Conservation (phyloP, 2,113 vertebrate genomes). For the Tor tambroides region DNA sequence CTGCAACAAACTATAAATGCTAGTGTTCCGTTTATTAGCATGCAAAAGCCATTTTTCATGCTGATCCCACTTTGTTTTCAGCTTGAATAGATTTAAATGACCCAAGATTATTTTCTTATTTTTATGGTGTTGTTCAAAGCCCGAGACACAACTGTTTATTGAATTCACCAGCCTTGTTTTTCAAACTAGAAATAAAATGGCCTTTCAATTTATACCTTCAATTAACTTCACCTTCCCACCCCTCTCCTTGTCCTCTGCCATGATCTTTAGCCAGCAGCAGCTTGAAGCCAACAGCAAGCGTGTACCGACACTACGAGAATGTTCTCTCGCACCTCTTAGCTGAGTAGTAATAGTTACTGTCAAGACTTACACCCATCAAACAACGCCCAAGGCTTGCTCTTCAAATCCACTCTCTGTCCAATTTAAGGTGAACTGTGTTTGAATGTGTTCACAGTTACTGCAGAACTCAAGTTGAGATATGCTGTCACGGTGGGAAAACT, state of each 20-base stretch:
- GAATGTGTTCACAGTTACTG: constrained; percentile 5
- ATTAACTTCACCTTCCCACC: not conserved
- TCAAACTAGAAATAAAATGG: not conserved
- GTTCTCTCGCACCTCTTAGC: constrained; percentile 8
- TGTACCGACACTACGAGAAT: constrained; percentile 2
- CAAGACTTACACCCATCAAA: constrained; percentile 19
- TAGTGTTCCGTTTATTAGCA: not conserved
- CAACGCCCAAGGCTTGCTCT: not conserved
- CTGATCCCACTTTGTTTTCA: not conserved
- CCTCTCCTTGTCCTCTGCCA: not conserved
- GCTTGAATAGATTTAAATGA: not conserved
- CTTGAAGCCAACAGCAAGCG: not conserved
- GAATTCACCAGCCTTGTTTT: not conserved
- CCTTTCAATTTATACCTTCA: not conserved
- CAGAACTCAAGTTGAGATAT: constrained; percentile 6
- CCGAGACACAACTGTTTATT: not conserved
- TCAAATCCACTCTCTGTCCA: constrained; percentile 13
- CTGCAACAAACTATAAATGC: too few species aligned
- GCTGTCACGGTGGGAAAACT: constrained; percentile 9
- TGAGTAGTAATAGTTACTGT: constrained; percentile 15
- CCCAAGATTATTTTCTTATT: not conserved
- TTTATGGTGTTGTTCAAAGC: not conserved
- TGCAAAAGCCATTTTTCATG: not conserved
- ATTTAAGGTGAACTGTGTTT: constrained; percentile 31
- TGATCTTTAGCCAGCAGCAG: not conserved